Evolutionary conservation across 1,140 invertebrate species (phyloP).

Genomic region (Drosophila lacertosa): DNA sequence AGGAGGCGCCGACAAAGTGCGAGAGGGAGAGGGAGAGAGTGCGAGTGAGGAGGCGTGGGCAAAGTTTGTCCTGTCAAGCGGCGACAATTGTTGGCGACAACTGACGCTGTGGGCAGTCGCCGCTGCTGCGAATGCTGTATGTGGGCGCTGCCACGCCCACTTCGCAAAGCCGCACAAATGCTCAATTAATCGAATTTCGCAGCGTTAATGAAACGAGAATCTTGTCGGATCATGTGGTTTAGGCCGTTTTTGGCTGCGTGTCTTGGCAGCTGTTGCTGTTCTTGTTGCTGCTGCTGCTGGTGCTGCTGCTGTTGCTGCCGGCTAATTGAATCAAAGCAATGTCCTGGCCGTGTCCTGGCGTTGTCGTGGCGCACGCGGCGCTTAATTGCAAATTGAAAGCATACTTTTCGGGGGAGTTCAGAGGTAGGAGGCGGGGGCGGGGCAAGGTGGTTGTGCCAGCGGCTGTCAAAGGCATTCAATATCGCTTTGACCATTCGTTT

Average conservation of each 20-base stretch:
- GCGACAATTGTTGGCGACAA: slow-evolving; percentile 68
- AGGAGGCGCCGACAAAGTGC: not conserved
- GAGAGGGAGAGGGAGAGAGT: not conserved
- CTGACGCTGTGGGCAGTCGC: slow-evolving; percentile 63
- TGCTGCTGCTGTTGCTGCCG: slow-evolving; percentile 26
- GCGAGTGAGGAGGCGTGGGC: not conserved
- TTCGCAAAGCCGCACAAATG: slow-evolving; percentile 64
- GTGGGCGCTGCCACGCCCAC: slow-evolving; percentile 20
- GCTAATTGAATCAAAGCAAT: slow-evolving; percentile 77
- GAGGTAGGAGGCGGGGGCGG: slow-evolving; percentile 12
- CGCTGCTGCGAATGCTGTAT: slow-evolving; percentile 13
- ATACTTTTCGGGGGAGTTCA: slow-evolving; percentile 47
- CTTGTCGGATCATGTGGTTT: slow-evolving; percentile 68
- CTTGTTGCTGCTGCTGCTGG: slow-evolving; percentile 7
- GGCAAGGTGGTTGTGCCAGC: slow-evolving; percentile 23
- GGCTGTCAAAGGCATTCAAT: slow-evolving; percentile 74
- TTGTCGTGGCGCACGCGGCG: slow-evolving; percentile 45
- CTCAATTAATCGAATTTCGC: slow-evolving; percentile 78
- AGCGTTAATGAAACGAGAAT: slow-evolving; percentile 69
- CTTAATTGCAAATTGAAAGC: slow-evolving; percentile 74
- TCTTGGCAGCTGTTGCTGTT: slow-evolving; percentile 20
- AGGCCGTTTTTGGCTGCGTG: slow-evolving; percentile 23
- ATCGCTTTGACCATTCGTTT: slow-evolving; percentile 17
- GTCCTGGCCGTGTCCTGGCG: slow-evolving; percentile 45
- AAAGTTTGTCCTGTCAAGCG: slow-evolving; percentile 66